phyloP scores from a whole-genome alignment of 2,888 invertebrate genomes.

The Eremobia ochroleuca region DNA sequence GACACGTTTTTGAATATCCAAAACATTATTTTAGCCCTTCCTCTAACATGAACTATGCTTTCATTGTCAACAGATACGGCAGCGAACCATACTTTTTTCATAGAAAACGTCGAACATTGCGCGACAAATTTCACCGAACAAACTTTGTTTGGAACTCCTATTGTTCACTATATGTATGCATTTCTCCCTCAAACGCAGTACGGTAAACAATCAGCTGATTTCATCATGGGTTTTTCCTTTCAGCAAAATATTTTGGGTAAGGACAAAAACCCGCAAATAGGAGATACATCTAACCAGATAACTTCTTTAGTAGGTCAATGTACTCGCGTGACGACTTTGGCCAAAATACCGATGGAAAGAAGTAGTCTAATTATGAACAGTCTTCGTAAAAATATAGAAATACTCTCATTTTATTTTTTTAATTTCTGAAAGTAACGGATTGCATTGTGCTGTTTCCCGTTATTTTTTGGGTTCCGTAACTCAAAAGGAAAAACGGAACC shows the following conservation, averaged over 20 bases:
- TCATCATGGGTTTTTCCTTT: conserved; percentile 39
- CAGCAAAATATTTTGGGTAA: conserved; percentile 45
- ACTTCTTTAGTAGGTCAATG: conserved; percentile 68
- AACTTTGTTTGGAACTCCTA: not conserved
- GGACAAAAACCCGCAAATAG: conserved; percentile 57
- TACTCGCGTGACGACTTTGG: conserved; percentile 57
- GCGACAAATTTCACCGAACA: not conserved
- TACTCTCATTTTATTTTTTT: too few relatives aligned
- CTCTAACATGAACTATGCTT: not conserved
- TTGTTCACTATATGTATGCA: conserved; percentile 40
- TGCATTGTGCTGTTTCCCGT: too few relatives aligned
- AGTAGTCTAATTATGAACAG: conserved; percentile 19
- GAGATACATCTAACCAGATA: conserved; percentile 66
- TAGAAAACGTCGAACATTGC: not conserved
- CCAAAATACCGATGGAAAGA: not conserved
- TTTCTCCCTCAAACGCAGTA: conserved; percentile 15
- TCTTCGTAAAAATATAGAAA: too few relatives aligned
- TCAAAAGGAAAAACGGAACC: too few relatives aligned
- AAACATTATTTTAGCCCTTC: not conserved
- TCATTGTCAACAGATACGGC: not conserved
- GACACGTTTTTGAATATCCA: not conserved
- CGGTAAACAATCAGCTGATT: conserved; percentile 18
- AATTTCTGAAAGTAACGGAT: too few relatives aligned
- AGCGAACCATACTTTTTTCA: not conserved
- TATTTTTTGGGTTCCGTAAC: too few relatives aligned